phyloP scores from a whole-genome alignment of 2,888 invertebrate species.

The Ctenicera cuprea region DNA sequence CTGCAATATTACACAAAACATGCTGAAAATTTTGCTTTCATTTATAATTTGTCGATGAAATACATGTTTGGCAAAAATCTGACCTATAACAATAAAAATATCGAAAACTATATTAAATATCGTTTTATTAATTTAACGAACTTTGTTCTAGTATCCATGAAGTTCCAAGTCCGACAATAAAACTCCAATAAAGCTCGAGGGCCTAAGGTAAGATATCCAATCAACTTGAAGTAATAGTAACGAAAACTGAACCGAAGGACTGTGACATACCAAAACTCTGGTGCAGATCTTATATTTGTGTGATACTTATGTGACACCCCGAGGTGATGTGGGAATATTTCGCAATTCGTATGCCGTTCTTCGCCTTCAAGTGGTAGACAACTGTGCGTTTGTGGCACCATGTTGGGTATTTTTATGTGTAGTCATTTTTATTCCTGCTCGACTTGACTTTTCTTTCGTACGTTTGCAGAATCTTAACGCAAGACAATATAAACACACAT shows the following conservation, averaged over 20 bases:
- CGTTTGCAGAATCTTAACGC: slow-evolving; percentile 63
- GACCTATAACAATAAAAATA: too few relatives aligned
- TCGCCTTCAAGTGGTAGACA: slow-evolving; percentile 57
- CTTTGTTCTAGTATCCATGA: background rate
- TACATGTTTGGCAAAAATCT: background rate
- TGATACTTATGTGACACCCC: slow-evolving; percentile 48
- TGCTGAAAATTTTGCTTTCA: too few relatives aligned
- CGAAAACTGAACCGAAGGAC: background rate
- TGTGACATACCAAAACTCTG: slow-evolving; percentile 1
- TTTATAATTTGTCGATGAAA: too few relatives aligned
- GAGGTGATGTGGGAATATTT: slow-evolving; percentile 59
- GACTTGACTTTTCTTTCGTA: slow-evolving; percentile 60
- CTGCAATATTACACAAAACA: too few relatives aligned
- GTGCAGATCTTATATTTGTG: slow-evolving; percentile 22
- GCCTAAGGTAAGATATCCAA: slow-evolving; percentile 10
- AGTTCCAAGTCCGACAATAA: background rate
- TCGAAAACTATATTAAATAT: background rate
- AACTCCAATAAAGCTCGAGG: background rate
- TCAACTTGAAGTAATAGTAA: slow-evolving; percentile 7
- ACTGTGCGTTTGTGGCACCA: slow-evolving; percentile 60
- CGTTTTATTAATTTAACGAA: background rate
- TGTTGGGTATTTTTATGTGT: slow-evolving; percentile 63
- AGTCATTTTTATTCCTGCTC: slow-evolving; percentile 64
- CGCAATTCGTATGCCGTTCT: slow-evolving; percentile 62
- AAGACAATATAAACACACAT: slow-evolving; percentile 65